Evolutionary conservation across 2,113 vertebrate species (phyloP).

Genomic region (Eidolon helvum): DNA sequence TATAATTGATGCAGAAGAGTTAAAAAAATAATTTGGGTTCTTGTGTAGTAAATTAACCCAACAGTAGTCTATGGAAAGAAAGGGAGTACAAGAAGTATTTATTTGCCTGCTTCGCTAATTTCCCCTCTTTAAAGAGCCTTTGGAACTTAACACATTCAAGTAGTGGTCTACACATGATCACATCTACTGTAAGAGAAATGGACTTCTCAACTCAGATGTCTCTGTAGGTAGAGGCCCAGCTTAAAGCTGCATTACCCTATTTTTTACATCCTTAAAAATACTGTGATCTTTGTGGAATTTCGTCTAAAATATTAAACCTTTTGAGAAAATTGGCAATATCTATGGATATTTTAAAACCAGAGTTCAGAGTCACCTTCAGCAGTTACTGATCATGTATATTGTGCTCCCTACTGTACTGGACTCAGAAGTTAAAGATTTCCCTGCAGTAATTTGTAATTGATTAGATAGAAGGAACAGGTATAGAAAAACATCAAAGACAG

Average conservation of each 20-base stretch:
- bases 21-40: background rate
- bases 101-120: background rate
- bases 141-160: background rate
- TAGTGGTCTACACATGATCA: background rate
- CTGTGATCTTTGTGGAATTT: background rate
- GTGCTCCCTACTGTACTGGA: background rate
- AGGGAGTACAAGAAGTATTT: background rate
- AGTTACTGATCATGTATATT: background rate
- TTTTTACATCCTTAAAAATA: background rate
- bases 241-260: background rate
- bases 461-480: background rate
- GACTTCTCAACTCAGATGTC: background rate
- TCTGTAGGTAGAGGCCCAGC: background rate
- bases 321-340: background rate
- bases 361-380: background rate
- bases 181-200: background rate
- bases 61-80: background rate
- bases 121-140: background rate
- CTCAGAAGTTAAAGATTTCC: background rate
- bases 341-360: background rate
- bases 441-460: background rate
- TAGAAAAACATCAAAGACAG: background rate
- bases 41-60: background rate
- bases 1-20: constrained; percentile 9
- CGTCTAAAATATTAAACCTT: background rate